Evolutionary conservation across 2,888 invertebrate species (phyloP), one percentile per base, ranked within the genome.

Genomic region (Mayetiola destructor): DNA sequence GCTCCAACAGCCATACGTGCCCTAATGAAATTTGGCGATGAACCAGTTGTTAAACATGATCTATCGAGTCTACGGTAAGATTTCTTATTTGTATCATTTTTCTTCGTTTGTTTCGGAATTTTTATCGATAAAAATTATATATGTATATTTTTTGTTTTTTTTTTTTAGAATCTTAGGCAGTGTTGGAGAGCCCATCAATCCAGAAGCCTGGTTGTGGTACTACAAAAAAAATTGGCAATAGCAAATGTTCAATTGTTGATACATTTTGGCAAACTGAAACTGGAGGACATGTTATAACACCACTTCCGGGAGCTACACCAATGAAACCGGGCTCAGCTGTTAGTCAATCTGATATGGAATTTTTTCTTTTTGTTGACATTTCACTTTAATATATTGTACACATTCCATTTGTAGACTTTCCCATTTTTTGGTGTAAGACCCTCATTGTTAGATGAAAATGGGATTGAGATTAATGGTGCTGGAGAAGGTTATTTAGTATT

Each of bases 181-280:
- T 60, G 99, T 99, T 1, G 99, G 99, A 1, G 99, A 99, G 71
- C 99, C 99, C 0, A 99, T 99, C 62, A 99, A 99, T 73, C 88
- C 95, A 0, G 96, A 96, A 71, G 96, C 96, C 0, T 97, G 96
- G 96, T 71, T 87, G 55, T 97, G 96, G 96, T 96, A 94, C 72
- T 85, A 93, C 70, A 79, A 83, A 63, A n/a, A 67, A 84, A 30
- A 80, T 95, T 27, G 95, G 95, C 4, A 79, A 81, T 60, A 80
- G 81, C 53, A 82, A 80, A 61, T 92, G 92, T 72, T 90, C 95
- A 57, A 87, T 99, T 66, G 91, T 89, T 0, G 99, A 99, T 69
- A 99, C 99, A 0, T 99, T 94, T 75, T 99, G 97, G 97, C 99
- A 99, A 75, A 99, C 99, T 0, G 99, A 99, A 77, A 99, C 97